Base-by-base conservation (phyloP, 2,797 vertebrate genomes). In the Tamandua tetradactyla region DNA sequence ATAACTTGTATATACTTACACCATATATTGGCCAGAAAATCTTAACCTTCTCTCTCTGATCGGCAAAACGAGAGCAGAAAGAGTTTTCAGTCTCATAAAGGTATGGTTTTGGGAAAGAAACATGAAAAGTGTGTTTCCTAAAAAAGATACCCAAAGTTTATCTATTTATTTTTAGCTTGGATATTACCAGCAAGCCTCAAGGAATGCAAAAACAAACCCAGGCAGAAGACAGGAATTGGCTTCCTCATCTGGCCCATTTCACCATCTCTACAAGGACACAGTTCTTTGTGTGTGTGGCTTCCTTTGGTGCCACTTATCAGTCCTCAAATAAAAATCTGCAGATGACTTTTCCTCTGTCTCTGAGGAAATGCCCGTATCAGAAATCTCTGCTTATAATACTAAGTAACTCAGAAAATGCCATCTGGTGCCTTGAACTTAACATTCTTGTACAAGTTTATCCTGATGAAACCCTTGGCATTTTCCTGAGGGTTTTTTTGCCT, bases 391-490 rank as follows among this genome's bases (percentile, higher is more conserved):
- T 81, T 95, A 8, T 96, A 96, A 95, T 11, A 64, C 59, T 40
- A 78, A 93, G 44, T 82, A 95, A 59, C 84, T 97, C 91, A 93
- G 89, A 94, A 98, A 96, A 96, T 96, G 91, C 84, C 93, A 92
- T 97, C 90, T 96, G 92, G 80, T 95, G 52, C 66, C 89, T 95
- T 95, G 87, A 96, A 87, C 86, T 94, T 83, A 81, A 93, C 90
- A 74, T 94, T 96, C 94, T 95, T 96, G 30, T 95, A 95, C 74
- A 68, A 27, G 68, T 96, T 97, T 97, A 95, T 96, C 94, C 95
- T 93, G 79, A 95, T 95, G 87, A 98, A 98, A 98, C 97, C 93
- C 95, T 96, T 95, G 96, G 89, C 71, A 88, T 94, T 97, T 95
- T 97, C 97, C 94, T 93, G 37, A 93, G 97, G 95, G 89, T 93